A percentile compares a stretch with the other conserved stretches of the same genome.
Conservation (phyloP, 1,140 invertebrate genomes). For the Zaprionus gabonicus region DNA sequence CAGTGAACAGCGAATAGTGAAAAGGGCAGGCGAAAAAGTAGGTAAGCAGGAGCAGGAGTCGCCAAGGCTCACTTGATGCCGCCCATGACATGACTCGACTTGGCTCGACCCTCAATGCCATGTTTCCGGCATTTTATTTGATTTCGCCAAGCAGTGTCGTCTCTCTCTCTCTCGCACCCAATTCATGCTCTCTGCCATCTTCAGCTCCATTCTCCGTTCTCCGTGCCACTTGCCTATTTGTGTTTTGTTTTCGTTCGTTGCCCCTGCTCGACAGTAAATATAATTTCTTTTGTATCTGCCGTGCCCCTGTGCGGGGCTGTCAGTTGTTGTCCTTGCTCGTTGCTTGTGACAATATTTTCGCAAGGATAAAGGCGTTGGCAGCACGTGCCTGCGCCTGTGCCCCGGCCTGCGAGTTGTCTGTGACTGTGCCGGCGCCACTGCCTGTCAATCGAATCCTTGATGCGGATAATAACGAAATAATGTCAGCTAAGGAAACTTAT, state of each 20-base stretch:
- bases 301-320: conserved; percentile 36
- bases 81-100: conserved; percentile 45
- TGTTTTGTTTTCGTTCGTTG: conserved; percentile 58
- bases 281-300: conserved; percentile 78
- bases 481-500: conserved; percentile 64
- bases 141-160: conserved; percentile 46
- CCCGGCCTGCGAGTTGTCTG: conserved; percentile 31
- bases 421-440: conserved; percentile 30
- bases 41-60: conserved; percentile 62
- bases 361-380: conserved; percentile 75
- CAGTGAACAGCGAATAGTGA: conserved; percentile 29
- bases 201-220: not conserved
- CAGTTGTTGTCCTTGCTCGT: conserved; percentile 55
- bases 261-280: conserved; percentile 58
- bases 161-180: not conserved
- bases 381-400: conserved; percentile 71
- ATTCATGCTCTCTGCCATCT: not conserved
- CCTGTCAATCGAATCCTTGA: conserved; percentile 81
- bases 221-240: conserved; percentile 54
- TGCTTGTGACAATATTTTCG: conserved; percentile 78
- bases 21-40: conserved; percentile 32
- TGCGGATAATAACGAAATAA: conserved; percentile 83
- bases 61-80: conserved; percentile 29
- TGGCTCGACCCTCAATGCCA: conserved; percentile 60
- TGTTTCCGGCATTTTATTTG: conserved; percentile 80